Conservation (phyloP, 1,140 invertebrate genomes). For the Pseudoatta argentina region DNA sequence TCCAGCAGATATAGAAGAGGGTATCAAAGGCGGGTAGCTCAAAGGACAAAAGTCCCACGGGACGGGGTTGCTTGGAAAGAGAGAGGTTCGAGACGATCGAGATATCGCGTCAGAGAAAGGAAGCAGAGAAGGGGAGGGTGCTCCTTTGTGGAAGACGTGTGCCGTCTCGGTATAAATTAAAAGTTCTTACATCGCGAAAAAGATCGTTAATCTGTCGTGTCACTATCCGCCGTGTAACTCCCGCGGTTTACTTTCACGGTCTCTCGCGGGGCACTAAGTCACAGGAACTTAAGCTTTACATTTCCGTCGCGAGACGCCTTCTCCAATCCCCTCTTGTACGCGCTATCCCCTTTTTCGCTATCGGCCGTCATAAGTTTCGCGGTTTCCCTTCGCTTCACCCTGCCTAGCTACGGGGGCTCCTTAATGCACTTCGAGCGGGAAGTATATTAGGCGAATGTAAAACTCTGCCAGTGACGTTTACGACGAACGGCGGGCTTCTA, state of each 20-base stretch:
- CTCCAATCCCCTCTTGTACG: not conserved
- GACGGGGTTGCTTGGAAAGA: constrained; percentile 1
- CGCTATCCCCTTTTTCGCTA: constrained; percentile 21
- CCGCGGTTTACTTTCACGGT: constrained; percentile 66
- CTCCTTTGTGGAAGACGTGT: constrained; percentile 56
- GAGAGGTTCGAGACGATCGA: constrained; percentile 15
- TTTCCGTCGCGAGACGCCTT: constrained; percentile 47
- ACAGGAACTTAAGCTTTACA: constrained; percentile 67
- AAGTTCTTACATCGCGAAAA: constrained; percentile 69
- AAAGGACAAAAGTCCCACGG: constrained; percentile 66
- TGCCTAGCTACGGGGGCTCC: constrained; percentile 6
- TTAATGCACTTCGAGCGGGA: constrained; percentile 54
- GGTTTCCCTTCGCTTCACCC: constrained; percentile 3
- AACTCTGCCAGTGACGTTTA: constrained; percentile 49
- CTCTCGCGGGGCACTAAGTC: constrained; percentile 62
- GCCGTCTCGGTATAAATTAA: constrained; percentile 78
- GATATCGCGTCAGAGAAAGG: constrained; percentile 37
- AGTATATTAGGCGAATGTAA: constrained; percentile 41
- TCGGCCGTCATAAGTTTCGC: constrained; percentile 47
- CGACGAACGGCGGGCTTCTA: constrained; percentile 7
- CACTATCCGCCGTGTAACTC: constrained; percentile 71
- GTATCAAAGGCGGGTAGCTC: constrained; percentile 49
- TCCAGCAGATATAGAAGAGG: constrained; percentile 52
- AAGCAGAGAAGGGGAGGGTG: not conserved
- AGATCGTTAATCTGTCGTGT: constrained; percentile 79